These are phyloP conservation scores for Lochmaea capreae DNA, from an alignment of 2,888 invertebrate species.

Conservation along the genomic window DNA sequence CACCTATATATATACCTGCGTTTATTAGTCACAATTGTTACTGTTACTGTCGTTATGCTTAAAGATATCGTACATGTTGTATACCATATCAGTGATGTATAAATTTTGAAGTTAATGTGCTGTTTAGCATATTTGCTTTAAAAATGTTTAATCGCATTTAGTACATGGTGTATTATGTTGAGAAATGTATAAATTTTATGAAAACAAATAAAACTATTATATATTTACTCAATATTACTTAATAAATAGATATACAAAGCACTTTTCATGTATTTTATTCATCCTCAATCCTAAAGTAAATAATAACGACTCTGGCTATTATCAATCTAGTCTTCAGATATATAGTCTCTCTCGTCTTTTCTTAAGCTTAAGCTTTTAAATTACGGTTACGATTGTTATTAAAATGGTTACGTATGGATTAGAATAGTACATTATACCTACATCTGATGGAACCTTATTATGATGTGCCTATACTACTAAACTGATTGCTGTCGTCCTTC, in stretches of 20 bases:
- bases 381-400: no score
- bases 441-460: no score
- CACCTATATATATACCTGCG: neutral
- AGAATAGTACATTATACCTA: no score
- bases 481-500: no score
- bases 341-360: no score
- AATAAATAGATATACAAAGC: conserved; percentile 50
- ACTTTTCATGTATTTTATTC: conserved; percentile 12
- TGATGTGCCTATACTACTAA: no score
- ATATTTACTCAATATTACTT: conserved; percentile 50
- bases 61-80: neutral
- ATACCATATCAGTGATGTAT: neutral
- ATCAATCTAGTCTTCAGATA: no score
- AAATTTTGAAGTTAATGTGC: neutral
- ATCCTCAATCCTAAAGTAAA: no score
- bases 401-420: no score
- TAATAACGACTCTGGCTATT: no score
- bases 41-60: neutral
- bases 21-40: neutral
- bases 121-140: neutral
- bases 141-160: neutral
- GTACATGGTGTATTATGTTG: conserved; percentile 5
- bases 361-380: no score
- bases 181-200: conserved; percentile 25
- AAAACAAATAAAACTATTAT: conserved; percentile 31